phyloP scores from a whole-genome alignment of 2,113 vertebrate genomes.

The Zosterops japonicus region DNA sequence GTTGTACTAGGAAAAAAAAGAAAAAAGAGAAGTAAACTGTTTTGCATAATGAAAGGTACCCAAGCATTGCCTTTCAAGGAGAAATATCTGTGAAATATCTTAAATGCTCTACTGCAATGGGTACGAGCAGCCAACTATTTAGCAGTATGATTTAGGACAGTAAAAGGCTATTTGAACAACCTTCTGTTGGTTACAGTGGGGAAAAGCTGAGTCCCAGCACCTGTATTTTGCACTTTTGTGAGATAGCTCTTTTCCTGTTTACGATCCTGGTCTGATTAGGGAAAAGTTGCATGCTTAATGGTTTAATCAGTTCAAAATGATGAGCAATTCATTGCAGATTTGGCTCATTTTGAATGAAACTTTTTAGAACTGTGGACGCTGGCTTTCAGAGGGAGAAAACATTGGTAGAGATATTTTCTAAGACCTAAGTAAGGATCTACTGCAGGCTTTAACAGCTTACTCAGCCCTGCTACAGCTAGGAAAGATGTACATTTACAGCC shows the following conservation, averaged over 20 bases:
- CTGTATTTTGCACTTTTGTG: background rate
- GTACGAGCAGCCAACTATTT: background rate
- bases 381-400: background rate
- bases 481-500: background rate
- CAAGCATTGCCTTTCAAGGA: background rate
- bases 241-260: background rate
- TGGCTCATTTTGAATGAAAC: background rate
- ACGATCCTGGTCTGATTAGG: background rate
- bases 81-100: background rate
- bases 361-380: background rate
- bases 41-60: background rate
- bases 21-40: background rate
- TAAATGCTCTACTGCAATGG: background rate
- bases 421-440: background rate
- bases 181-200: background rate
- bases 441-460: background rate
- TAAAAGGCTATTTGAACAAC: background rate
- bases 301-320: background rate
- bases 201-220: background rate
- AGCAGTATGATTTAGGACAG: background rate
- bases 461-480: background rate
- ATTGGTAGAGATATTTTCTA: background rate
- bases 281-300: background rate
- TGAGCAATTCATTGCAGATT: background rate
- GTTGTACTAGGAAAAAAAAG: accelerated